These are phyloP conservation scores for Nymphalis polychloros DNA, from an alignment of 2,888 invertebrate genomes.

Conservation along the genomic window DNA sequence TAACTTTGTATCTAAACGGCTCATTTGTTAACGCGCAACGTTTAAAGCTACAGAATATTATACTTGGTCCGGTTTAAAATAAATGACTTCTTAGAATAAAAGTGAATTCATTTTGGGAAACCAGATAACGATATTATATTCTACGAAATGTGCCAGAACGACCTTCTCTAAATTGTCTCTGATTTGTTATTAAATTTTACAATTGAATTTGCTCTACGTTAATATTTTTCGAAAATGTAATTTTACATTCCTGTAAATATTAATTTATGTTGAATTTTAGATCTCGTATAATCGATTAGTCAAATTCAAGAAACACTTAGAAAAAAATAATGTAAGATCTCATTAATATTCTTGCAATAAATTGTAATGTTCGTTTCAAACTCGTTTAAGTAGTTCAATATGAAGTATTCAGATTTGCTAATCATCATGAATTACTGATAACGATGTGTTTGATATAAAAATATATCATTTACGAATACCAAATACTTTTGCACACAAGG, in stretches of 20 bases:
- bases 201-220: neutral
- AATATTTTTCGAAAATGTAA: neutral
- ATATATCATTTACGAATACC: constrained; percentile 2
- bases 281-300: neutral
- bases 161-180: neutral
- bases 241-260: neutral
- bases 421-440: constrained; percentile 22
- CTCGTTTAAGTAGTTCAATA: constrained; percentile 13
- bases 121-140: constrained; percentile 21
- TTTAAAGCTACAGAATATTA: neutral
- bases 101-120: constrained; percentile 12
- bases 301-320: neutral
- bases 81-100: constrained; percentile 23
- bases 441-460: constrained; percentile 10
- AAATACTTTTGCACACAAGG: neutral
- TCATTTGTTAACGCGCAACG: neutral
- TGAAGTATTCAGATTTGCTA: constrained; percentile 15
- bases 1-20: neutral
- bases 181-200: constrained; percentile 4
- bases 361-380: constrained; percentile 13
- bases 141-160: constrained; percentile 12
- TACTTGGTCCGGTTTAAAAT: constrained; percentile 43
- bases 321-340: neutral
- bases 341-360: constrained; percentile 15
- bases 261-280: neutral